phyloP scores from a whole-genome alignment of 2,113 vertebrate species.

The Gallinago jamesoni region DNA sequence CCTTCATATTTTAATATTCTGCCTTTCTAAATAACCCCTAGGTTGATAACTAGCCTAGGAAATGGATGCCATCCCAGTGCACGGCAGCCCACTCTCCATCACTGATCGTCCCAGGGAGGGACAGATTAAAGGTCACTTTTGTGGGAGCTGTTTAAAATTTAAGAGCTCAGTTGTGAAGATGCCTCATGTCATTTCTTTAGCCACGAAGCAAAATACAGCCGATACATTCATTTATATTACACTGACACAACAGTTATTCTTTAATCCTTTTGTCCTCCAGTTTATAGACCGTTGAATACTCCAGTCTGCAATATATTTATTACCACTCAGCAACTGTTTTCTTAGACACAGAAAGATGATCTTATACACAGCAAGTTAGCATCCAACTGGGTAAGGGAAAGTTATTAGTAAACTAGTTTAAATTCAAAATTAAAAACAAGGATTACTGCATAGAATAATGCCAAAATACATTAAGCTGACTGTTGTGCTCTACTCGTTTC shows the following conservation, averaged over 20 bases:
- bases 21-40: neutral
- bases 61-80: neutral
- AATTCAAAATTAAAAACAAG: neutral
- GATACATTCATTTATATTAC: neutral
- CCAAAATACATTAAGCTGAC: conserved; percentile 21
- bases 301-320: neutral
- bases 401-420: neutral
- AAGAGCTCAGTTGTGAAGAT: neutral
- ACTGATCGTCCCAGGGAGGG: neutral
- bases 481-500: neutral
- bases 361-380: neutral
- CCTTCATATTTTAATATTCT: neutral
- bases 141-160: neutral
- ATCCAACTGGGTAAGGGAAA: neutral
- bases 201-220: neutral
- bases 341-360: neutral
- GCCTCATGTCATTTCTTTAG: neutral
- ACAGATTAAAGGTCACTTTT: neutral
- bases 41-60: neutral
- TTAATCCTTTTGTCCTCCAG: neutral
- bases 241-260: neutral
- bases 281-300: neutral
- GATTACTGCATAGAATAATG: conserved; percentile 3
- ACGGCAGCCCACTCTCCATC: neutral
- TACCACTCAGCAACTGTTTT: neutral